These are phyloP conservation scores for Pantelozetes paolii DNA, from an alignment of 2,888 invertebrate genomes.

Conservation along the genomic window DNA sequence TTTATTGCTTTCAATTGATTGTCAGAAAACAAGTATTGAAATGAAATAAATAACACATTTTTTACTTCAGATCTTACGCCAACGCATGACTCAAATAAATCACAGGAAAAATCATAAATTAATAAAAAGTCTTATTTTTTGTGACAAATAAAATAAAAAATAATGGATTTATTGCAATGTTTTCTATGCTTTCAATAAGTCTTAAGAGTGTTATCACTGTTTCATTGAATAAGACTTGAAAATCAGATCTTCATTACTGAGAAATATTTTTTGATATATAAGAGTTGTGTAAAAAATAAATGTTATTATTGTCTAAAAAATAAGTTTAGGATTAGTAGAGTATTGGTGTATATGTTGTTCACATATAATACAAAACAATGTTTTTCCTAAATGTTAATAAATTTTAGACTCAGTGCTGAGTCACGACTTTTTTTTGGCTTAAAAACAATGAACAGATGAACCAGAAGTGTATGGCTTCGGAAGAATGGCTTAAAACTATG, in stretches of 20 bases:
- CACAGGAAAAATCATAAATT: neutral
- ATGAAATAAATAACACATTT: conserved; percentile 22
- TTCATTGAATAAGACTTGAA: conserved; percentile 15
- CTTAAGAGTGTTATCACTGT: neutral
- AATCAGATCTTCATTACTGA: neutral
- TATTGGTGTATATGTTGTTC: neutral
- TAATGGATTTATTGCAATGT: conserved; percentile 11
- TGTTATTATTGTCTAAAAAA: neutral
- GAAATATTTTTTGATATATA: neutral
- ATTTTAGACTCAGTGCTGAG: conserved; percentile 17
- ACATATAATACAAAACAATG: neutral
- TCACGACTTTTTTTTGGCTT: conserved; percentile 24
- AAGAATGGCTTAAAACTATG: conserved; percentile 12
- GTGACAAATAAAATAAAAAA: conserved; percentile 10
- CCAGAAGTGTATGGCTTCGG: neutral
- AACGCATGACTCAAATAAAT: neutral
- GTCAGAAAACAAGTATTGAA: conserved; percentile 32
- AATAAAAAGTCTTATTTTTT: neutral
- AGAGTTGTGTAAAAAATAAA: neutral
- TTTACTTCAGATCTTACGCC: neutral
- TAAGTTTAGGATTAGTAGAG: neutral
- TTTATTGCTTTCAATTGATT: conserved; percentile 23
- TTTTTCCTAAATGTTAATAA: conserved; percentile 12
- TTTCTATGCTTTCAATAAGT: conserved; percentile 15
- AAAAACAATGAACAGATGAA: conserved; percentile 8